Conservation (phyloP, 2,113 vertebrate species). For the Tapirus terrestris region DNA sequence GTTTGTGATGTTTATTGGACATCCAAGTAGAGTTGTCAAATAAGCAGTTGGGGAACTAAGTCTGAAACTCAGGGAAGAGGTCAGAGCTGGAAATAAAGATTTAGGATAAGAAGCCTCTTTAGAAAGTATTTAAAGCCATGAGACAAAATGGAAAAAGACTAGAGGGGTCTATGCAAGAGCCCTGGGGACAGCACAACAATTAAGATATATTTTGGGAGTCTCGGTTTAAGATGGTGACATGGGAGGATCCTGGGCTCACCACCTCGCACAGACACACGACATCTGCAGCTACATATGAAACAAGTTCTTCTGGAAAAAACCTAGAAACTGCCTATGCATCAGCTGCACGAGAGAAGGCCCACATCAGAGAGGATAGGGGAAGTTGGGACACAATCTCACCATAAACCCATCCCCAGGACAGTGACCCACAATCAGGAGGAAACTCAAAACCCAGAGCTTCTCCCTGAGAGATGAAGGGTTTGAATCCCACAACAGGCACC, state of each 20-base stretch:
- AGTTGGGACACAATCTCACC: too few relatives aligned
- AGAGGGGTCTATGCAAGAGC: background rate
- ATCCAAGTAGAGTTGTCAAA: background rate
- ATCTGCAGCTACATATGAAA: background rate
- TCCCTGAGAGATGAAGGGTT: background rate
- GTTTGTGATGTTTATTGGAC: background rate
- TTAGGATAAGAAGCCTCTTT: background rate
- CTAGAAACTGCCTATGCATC: background rate
- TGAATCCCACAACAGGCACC: background rate
- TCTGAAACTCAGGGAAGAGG: background rate
- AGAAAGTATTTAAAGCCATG: background rate
- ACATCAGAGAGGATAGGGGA: rapidly evolving
- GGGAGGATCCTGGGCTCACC: background rate
- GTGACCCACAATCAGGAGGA: background rate
- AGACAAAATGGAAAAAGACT: background rate
- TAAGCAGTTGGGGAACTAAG: background rate
- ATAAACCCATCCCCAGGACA: background rate
- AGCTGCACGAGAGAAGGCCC: background rate
- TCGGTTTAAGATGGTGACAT: background rate
- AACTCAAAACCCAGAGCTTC: background rate
- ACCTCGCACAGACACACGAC: too few relatives aligned
- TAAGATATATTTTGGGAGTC: background rate
- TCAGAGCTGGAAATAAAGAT: background rate
- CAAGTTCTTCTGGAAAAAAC: too few relatives aligned
- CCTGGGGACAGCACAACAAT: background rate